Conservation (phyloP, 2,888 invertebrate genomes). For the Chrysolina haemoptera region DNA sequence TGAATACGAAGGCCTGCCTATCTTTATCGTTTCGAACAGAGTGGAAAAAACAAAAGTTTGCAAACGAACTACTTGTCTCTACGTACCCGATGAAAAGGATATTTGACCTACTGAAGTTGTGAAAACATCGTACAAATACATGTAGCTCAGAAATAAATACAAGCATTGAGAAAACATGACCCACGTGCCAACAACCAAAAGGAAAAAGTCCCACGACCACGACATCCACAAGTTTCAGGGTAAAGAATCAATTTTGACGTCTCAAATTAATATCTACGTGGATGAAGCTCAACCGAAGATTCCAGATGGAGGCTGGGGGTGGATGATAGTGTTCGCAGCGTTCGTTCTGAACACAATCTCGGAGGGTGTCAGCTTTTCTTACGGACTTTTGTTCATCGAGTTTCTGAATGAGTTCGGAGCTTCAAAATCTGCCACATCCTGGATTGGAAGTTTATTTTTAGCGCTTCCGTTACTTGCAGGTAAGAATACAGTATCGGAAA, state of each 20-base stretch:
- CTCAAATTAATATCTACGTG: conserved; percentile 54
- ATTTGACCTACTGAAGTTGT: not conserved
- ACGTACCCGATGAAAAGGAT: not conserved
- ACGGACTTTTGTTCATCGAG: conserved; percentile 90
- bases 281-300: conserved; percentile 71
- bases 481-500: conserved; percentile 32
- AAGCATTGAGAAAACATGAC: conserved; percentile 32
- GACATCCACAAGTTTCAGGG: conserved; percentile 49
- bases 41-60: not conserved
- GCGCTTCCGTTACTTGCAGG: conserved; percentile 76
- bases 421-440: conserved; percentile 80
- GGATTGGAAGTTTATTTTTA: conserved; percentile 61
- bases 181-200: conserved; percentile 39
- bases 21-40: not conserved
- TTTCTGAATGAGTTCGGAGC: conserved; percentile 73
- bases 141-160: not conserved
- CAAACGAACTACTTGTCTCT: not conserved
- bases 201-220: conserved; percentile 37
- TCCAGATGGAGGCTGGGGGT: conserved; percentile 91
- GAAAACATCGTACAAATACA: not conserved
- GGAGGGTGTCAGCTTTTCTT: conserved; percentile 94
- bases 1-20: not conserved
- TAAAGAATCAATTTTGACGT: conserved; percentile 54
- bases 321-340: conserved; percentile 90
- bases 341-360: conserved; percentile 90